A percentile compares a stretch with the other conserved stretches of the same genome.
phyloP scores from a whole-genome alignment of 2,113 vertebrate genomes.

The Notiomystis cincta region DNA sequence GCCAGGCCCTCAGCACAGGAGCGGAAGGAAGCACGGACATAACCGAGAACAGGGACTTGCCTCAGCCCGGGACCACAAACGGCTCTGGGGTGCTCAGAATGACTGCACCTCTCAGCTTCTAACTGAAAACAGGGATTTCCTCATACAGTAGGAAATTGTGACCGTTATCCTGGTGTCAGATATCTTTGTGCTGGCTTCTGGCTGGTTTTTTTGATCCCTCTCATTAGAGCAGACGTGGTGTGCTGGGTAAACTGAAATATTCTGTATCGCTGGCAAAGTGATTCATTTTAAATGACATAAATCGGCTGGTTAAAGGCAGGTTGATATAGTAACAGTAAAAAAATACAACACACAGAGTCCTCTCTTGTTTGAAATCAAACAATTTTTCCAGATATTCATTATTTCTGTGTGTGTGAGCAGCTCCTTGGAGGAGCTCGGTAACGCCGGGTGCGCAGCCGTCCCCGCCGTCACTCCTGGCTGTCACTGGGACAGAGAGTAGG shows the following conservation, averaged over 20 bases:
- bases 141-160: conserved; percentile 29
- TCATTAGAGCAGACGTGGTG: neutral
- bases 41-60: neutral
- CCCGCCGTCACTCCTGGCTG: neutral
- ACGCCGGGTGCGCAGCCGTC: rapidly evolving
- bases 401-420: neutral
- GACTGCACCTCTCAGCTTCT: conserved; percentile 10
- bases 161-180: conserved; percentile 52
- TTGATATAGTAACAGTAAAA: conserved; percentile 40
- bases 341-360: neutral
- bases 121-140: conserved; percentile 51
- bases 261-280: neutral
- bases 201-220: neutral
- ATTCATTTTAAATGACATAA: conserved; percentile 3
- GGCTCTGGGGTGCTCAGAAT: neutral
- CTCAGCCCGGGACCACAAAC: conserved; percentile 36
- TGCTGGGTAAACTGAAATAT: neutral
- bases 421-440: neutral
- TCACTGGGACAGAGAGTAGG: neutral
- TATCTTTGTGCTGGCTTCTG: conserved; percentile 16
- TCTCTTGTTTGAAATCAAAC: neutral
- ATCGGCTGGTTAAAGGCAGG: neutral
- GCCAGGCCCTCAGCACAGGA: neutral
- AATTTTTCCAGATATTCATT: neutral
- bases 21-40: neutral